These are phyloP conservation scores for Mionectes macconnelli DNA, from an alignment of 2,113 vertebrate species.

Conservation along the genomic window DNA sequence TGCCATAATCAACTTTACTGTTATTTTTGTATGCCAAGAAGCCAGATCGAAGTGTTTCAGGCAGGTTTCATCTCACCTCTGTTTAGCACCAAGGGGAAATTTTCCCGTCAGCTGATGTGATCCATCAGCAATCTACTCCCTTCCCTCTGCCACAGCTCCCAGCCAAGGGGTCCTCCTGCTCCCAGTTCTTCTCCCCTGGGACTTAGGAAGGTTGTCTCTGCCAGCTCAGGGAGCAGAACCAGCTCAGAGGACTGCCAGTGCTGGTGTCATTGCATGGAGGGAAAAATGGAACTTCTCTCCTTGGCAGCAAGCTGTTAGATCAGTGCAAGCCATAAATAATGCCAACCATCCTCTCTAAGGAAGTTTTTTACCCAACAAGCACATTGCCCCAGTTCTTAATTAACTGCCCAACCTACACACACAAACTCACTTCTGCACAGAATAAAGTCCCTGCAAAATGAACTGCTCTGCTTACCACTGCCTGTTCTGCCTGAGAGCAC, in stretches of 20 bases:
- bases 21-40: background rate
- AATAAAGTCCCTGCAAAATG: background rate
- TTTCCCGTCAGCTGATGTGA: background rate
- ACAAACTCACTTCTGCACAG: background rate
- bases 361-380: background rate
- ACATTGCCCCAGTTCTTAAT: background rate
- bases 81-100: background rate
- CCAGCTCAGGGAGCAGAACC: background rate
- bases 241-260: background rate
- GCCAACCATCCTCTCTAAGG: background rate
- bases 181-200: background rate
- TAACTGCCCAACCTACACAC: background rate
- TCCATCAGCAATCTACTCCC: background rate
- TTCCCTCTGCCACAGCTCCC: background rate
- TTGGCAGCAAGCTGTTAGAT: background rate
- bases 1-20: background rate
- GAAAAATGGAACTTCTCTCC: background rate
- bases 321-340: conserved; percentile 7
- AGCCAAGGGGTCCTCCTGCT: background rate
- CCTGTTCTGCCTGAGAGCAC: background rate
- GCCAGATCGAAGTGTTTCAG: background rate
- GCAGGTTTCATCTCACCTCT: background rate
- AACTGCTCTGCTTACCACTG: background rate
- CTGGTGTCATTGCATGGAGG: background rate
- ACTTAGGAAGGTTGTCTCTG: background rate